A percentile compares a stretch with the other conserved stretches of the same genome.
Evolutionary conservation across 2,113 vertebrate genomes (phyloP).

Genomic region (Ascaphus truei): DNA sequence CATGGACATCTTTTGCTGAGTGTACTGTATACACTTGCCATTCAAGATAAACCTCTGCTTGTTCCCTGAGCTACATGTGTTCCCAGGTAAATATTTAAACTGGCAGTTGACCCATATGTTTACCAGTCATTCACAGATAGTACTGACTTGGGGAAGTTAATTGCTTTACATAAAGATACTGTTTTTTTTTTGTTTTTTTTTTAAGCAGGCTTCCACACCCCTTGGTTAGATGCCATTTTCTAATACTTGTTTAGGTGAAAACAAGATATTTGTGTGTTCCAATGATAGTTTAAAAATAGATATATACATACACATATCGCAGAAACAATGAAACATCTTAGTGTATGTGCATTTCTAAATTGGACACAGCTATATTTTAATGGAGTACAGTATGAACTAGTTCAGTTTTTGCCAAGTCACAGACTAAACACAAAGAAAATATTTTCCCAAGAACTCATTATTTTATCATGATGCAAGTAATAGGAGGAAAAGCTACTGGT

Average conservation of each 20-base stretch:
- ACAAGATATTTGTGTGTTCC: conserved; percentile 43
- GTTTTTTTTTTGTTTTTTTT: conserved; percentile 55
- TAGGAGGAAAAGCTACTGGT: background rate
- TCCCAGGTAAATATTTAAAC: conserved; percentile 61
- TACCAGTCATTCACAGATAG: conserved; percentile 47
- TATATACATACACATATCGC: background rate
- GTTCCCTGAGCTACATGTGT: conserved; percentile 44
- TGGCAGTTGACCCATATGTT: conserved; percentile 61
- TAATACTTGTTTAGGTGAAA: conserved; percentile 49
- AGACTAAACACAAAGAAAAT: background rate
- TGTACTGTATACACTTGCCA: background rate
- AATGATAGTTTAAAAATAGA: conserved; percentile 44
- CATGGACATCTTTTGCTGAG: conserved; percentile 31
- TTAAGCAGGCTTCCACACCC: conserved; percentile 41
- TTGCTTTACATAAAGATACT: conserved; percentile 49
- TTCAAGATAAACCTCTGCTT: conserved; percentile 50
- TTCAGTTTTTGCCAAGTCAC: background rate
- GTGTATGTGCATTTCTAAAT: background rate
- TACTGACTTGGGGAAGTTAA: conserved; percentile 44
- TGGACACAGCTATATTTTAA: conserved; percentile 23
- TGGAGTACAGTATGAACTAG: conserved; percentile 15
- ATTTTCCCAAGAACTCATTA: background rate
- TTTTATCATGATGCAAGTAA: background rate
- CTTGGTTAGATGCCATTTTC: conserved; percentile 41
- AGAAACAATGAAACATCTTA: background rate